Percentiles rank a stretch among this genome's conserved stretches.
These are phyloP conservation scores for Henricia sp. DNA, from an alignment of 53 echinoderm and acorn worm genomes.

Conservation along the genomic window DNA sequence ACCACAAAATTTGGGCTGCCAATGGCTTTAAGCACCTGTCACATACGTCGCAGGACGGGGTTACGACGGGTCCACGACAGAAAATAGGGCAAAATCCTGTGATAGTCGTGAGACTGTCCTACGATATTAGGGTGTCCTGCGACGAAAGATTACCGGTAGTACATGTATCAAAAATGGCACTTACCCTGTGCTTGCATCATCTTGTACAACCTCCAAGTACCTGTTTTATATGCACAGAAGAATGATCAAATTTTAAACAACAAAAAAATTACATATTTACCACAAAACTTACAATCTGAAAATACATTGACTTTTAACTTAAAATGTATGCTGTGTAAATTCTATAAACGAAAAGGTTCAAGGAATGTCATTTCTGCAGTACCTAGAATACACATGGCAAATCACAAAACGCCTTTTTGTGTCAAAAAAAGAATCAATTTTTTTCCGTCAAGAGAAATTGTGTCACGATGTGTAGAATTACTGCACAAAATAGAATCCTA, in stretches of 20 bases:
- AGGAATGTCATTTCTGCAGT: no score
- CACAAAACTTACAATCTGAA: neutral
- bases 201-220: constrained; percentile 86
- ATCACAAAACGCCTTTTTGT: no score
- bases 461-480: neutral
- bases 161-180: neutral
- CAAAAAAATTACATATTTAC: neutral
- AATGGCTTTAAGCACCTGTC: no score
- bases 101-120: no score
- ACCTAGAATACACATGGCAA: constrained; percentile 41
- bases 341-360: no score
- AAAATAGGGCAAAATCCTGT: no score
- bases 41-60: no score
- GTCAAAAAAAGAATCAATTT: neutral
- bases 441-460: neutral
- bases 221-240: constrained; percentile 45
- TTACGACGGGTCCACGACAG: no score
- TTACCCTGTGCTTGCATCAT: constrained; percentile 74
- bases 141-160: no score
- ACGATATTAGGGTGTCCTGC: no score
- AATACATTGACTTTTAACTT: neutral
- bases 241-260: neutral
- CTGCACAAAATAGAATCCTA: neutral
- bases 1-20: no score
- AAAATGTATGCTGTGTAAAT: no score